Evolutionary conservation across 2,888 invertebrate species (phyloP).

Genomic region (Nephrocerus scutellatus): DNA sequence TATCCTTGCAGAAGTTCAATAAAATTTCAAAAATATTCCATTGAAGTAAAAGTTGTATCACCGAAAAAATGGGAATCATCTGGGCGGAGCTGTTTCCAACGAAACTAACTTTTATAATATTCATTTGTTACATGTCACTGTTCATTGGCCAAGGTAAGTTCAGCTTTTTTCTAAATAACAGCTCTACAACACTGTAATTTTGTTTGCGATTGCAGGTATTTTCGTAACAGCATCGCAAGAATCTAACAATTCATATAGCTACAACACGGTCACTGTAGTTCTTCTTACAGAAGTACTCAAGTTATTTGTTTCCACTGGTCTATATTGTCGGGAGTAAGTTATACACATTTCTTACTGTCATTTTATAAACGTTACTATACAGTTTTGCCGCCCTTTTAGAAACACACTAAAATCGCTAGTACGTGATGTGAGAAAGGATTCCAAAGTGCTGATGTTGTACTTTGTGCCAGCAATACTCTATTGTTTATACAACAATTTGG

Average conservation of each 20-base stretch:
- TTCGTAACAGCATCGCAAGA: slow-evolving; percentile 86
- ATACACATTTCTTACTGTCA: too few relatives aligned
- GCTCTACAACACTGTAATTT: not conserved
- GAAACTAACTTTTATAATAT: slow-evolving; percentile 70
- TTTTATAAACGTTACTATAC: not conserved
- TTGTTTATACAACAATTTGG: slow-evolving; percentile 89
- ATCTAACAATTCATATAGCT: slow-evolving; percentile 70
- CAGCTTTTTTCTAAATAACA: not conserved
- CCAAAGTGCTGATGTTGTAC: slow-evolving; percentile 67
- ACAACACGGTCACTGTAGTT: slow-evolving; percentile 83
- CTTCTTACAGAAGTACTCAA: slow-evolving; percentile 82
- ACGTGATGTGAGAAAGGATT: slow-evolving; percentile 52
- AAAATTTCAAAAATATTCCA: too few relatives aligned
- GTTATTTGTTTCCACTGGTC: slow-evolving; percentile 60
- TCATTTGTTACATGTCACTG: slow-evolving; percentile 76
- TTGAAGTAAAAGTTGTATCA: slow-evolving; percentile 12
- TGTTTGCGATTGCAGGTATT: slow-evolving; percentile 59
- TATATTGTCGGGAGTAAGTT: slow-evolving; percentile 66
- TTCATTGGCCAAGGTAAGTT: slow-evolving; percentile 85
- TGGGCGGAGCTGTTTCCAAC: slow-evolving; percentile 75
- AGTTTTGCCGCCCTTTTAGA: slow-evolving; percentile 17
- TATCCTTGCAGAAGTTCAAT: too few relatives aligned
- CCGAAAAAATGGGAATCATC: slow-evolving; percentile 37
- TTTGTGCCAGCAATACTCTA: slow-evolving; percentile 87
- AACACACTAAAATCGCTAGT: slow-evolving; percentile 32